These are phyloP conservation scores for Apodemus sylvaticus DNA, from an alignment of 2,113 vertebrate species.

Conservation along the genomic window DNA sequence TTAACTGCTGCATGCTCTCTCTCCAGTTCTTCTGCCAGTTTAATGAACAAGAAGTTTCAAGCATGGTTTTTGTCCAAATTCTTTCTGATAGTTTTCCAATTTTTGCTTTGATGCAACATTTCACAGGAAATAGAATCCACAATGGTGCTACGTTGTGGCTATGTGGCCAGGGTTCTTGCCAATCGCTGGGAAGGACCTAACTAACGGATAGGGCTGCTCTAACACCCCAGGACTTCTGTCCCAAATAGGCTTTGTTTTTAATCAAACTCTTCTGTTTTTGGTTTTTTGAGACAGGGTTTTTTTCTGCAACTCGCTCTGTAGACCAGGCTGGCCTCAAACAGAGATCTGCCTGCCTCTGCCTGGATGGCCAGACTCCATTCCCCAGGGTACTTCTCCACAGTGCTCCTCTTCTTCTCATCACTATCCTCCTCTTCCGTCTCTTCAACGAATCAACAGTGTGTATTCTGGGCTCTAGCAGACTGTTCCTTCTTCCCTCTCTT, in stretches of 20 bases:
- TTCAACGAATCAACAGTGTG: constrained; percentile 81
- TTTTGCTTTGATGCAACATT: background rate
- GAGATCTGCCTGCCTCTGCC: background rate
- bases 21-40: background rate
- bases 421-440: constrained; percentile 87
- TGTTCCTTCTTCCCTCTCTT: constrained; percentile 78
- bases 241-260: constrained; percentile 86
- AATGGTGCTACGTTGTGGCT: constrained; percentile 87
- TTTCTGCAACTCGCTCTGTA: background rate
- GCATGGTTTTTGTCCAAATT: background rate
- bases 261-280: background rate
- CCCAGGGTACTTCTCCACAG: constrained; percentile 88
- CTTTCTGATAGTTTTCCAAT: background rate
- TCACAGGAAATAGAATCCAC: background rate
- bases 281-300: background rate
- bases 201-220: constrained; percentile 94
- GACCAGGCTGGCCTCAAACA: background rate
- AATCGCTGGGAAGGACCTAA: background rate
- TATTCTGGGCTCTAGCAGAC: constrained; percentile 83
- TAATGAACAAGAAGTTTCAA: background rate
- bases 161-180: constrained; percentile 88
- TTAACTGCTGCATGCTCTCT: background rate
- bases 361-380: background rate
- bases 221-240: constrained; percentile 95
- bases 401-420: constrained; percentile 77